Base-by-base conservation (phyloP, 2,888 invertebrate species). In the Alentia gelatinosa region DNA sequence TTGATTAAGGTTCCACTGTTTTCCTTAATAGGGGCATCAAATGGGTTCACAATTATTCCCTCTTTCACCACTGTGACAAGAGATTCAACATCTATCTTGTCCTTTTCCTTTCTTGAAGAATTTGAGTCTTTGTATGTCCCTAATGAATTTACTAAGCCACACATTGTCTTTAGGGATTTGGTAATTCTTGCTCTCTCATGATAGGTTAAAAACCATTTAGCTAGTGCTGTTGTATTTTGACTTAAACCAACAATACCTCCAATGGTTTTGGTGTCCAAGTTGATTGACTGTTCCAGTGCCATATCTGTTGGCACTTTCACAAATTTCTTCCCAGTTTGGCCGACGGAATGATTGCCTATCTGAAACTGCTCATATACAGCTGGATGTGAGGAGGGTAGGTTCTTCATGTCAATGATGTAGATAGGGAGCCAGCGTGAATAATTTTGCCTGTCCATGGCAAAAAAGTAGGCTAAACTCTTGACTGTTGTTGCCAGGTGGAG, bases 221-320 rank as follows among this genome's bases (percentile, higher is more conserved):
- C 35, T n/a, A 83, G 9, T 12, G 83, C 83, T 7, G 30, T 35
- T 35, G 83, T 15, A 23, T 12, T 19, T 12, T 19, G 33, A 12
- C 35, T 37, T 4, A 83, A 35, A 19, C 83, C 83, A 12, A 83
- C 35, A 35, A 83, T 37, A 5, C 83, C 83, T 30, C 83, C 83
- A 12, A 12, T 83, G 12, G 83, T 35, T 33, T 83, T 83, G 39
- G 15, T 83, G 83, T 83, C 83, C 12, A 4, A 9, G 35, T 83
- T 83, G 4, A 83, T 33, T 7, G 15, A 19, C n/a, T 83, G 83
- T n/a, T 83, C 83, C 83, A 83, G 83, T 19, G 83, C 83, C 83
- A 83, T 83, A 33, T 83, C 83, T 35, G 83, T 35, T 35, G 15
- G 33, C 9, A 83, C 83, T n/a, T 83, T 15, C 7, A 9, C 12